Evolutionary conservation across 1,140 invertebrate genomes (phyloP), one percentile per base, ranked within the genome.

Genomic region (Temnothorax nylanderi): DNA sequence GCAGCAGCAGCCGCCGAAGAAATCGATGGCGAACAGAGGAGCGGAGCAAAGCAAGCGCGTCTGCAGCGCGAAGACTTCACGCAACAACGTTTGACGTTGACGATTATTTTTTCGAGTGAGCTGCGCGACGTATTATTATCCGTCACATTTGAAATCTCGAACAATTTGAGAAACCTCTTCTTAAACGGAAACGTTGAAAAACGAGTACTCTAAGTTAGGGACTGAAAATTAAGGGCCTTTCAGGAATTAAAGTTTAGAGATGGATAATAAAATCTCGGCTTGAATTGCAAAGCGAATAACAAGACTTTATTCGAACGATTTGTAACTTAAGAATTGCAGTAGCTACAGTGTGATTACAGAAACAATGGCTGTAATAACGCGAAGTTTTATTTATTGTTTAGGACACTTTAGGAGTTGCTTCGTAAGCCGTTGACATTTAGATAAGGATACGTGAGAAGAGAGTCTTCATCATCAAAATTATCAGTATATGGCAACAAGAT

Each of bases 1-100:
- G 85, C 96, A 96, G 16, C 96, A 96, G 85, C 96, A 96, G 13
- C 10, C 96, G 41, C 0, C 37, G n/a, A 94, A 88, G 26, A 93
- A 91, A 74, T 95, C 95, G 93, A 90, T 95, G 93, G 91, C 16
- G 88, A 72, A 92, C 91, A 86, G 18, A 4, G 18, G 34, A 8
- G 3, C 41, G 4, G 74, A 58, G 26, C 74, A 34, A 16, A 80
- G 65, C 16, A 90, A 76, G 18, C 77, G 78, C n/a, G 74, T 21
- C 26, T 56, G 1, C 18, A 90, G 89, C 60, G 87, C 76, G 0
- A 86, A 86, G 49, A 21, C 6, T 18, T 62, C 77, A 13, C 65
- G 65, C 18, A 72, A 82, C 11, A 78, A 76, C 0, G 41, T 65
- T 65, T 77, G 18, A 85, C 26, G 6, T 13, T 47, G 26, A 26